Conservation (phyloP, 2,888 invertebrate genomes). For the Prenolepis imparis region DNA sequence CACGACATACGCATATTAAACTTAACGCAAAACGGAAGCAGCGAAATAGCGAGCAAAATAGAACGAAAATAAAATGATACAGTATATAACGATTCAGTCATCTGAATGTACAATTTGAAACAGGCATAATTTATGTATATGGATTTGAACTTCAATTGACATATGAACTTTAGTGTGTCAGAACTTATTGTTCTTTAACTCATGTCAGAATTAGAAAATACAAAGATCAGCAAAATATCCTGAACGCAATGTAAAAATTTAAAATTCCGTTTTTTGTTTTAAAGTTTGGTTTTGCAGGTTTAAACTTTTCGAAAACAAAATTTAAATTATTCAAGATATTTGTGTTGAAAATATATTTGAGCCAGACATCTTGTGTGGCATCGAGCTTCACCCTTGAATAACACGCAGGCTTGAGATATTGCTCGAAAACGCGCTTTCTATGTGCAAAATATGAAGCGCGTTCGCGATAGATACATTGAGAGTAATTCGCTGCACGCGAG, state of each 20-base stretch:
- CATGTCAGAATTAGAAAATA: not conserved
- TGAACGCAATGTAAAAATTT: not conserved
- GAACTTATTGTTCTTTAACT: not conserved
- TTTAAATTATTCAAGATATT: constrained; percentile 38
- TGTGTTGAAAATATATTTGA: constrained; percentile 7
- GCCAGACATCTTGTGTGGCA: constrained; percentile 36
- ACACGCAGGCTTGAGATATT: constrained; percentile 11
- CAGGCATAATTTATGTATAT: not conserved
- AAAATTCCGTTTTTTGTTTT: not conserved
- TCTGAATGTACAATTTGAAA: constrained; percentile 9
- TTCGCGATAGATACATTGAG: constrained; percentile 27
- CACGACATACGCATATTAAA: not conserved
- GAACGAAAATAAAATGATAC: not conserved
- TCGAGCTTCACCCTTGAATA: constrained; percentile 37
- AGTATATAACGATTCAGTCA: not conserved
- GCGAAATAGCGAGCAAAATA: not conserved
- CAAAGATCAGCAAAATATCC: not conserved
- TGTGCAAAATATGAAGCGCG: constrained; percentile 39
- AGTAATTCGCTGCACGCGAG: constrained; percentile 49
- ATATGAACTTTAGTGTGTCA: not conserved
- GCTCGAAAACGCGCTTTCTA: constrained; percentile 33
- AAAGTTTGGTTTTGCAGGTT: not conserved
- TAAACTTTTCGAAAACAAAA: constrained; percentile 20
- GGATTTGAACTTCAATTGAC: not conserved
- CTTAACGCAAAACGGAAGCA: not conserved